A percentile compares a stretch with the other conserved stretches of the same genome.
Conservation (phyloP, 1,140 invertebrate species). For the Theocolax elegans region DNA sequence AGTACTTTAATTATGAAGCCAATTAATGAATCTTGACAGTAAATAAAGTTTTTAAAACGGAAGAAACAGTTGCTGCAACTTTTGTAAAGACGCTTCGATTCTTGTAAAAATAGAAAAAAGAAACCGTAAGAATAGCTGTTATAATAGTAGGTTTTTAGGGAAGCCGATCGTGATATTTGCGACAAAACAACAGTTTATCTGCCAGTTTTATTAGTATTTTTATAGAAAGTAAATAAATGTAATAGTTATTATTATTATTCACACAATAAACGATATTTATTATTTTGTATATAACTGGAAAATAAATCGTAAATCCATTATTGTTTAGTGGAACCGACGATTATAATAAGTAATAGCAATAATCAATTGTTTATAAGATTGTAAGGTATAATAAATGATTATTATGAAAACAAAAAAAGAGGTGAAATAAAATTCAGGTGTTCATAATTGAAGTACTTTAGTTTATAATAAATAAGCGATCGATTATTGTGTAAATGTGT, state of each 20-base stretch:
- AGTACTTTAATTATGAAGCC: slow-evolving; percentile 19
- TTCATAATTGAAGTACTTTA: neutral
- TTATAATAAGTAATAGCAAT: slow-evolving; percentile 11
- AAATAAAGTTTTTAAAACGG: too few species aligned
- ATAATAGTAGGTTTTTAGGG: neutral
- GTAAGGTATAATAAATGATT: too few species aligned
- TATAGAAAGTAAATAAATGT: neutral
- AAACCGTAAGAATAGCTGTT: neutral
- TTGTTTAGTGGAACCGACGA: slow-evolving; percentile 5
- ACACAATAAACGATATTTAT: slow-evolving; percentile 6
- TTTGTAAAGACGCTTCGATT: neutral
- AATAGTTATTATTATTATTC: neutral
- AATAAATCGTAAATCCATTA: neutral
- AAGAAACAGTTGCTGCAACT: neutral
- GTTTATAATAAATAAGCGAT: too few species aligned
- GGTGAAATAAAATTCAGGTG: neutral
- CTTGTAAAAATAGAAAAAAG: neutral
- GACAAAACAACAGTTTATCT: neutral
- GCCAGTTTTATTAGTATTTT: slow-evolving; percentile 20
- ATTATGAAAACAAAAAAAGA: neutral
- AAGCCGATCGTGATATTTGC: slow-evolving; percentile 9
- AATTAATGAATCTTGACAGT: too few species aligned
- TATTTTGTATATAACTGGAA: slow-evolving; percentile 7
- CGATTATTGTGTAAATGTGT: too few species aligned
- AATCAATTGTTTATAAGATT: slow-evolving; percentile 1